These are phyloP conservation scores for Pollenia griseotomentosa DNA, from an alignment of 2,888 invertebrate genomes.

Conservation along the genomic window DNA sequence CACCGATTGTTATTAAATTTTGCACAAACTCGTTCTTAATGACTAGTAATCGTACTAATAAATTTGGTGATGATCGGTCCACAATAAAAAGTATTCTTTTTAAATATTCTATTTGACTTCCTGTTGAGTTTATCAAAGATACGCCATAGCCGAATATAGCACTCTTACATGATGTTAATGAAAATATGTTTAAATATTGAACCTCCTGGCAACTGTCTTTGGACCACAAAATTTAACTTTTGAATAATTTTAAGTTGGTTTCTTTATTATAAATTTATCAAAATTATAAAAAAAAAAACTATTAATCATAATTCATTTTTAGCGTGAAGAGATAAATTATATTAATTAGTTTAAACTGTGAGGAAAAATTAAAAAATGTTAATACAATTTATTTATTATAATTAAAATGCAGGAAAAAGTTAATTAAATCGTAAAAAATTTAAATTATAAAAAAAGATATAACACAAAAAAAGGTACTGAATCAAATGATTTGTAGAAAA, in stretches of 20 bases:
- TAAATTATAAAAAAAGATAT: not conserved
- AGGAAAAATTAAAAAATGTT: not conserved
- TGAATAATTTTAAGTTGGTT: conserved; percentile 20
- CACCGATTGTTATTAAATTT: too few species aligned
- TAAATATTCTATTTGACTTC: too few species aligned
- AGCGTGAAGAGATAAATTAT: not conserved
- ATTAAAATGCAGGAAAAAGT: conserved; percentile 13
- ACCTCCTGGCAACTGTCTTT: not conserved
- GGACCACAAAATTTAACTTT: not conserved
- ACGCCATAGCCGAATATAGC: too few species aligned
- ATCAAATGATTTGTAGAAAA: too few species aligned
- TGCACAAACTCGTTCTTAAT: too few species aligned
- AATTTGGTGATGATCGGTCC: too few species aligned
- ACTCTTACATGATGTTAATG: too few species aligned
- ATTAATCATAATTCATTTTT: conserved; percentile 38
- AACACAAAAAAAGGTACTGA: too few species aligned
- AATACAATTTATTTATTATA: conserved; percentile 4
- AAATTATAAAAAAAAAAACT: not conserved
- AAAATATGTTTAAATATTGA: not conserved
- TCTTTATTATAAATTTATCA: conserved; percentile 7
- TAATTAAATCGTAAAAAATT: not conserved
- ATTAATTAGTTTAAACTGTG: not conserved
- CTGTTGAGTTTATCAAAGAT: too few species aligned
- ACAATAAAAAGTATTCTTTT: too few species aligned
- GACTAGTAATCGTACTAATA: too few species aligned